These are phyloP conservation scores for Panagrolaimus sp. DNA, from an alignment of 1,140 invertebrate species.

Conservation along the genomic window DNA sequence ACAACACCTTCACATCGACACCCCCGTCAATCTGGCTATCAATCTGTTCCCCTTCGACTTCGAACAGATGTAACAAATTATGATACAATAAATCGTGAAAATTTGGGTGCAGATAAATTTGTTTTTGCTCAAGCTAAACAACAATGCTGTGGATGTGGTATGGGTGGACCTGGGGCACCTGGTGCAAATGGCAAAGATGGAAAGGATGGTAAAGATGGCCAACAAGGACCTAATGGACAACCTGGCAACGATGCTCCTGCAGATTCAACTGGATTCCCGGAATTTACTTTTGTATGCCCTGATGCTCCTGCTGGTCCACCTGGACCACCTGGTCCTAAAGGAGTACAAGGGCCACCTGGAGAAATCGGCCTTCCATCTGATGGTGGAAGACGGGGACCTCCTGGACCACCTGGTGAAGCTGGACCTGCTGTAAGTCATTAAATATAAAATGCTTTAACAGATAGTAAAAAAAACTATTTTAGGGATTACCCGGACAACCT, in stretches of 20 bases:
- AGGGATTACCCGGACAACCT: background rate
- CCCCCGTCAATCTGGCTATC: conserved; percentile 5
- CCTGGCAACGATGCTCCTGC: conserved; percentile 30
- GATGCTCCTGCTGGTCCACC: conserved; percentile 36
- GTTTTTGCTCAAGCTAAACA: conserved; percentile 18
- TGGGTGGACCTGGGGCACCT: background rate
- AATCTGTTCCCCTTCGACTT: background rate
- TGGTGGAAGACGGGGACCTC: background rate
- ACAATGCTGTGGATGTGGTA: background rate
- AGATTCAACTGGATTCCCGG: conserved; percentile 19
- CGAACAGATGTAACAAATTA: background rate
- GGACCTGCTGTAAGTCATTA: too few relatives aligned
- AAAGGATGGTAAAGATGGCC: background rate
- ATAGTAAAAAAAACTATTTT: too few relatives aligned
- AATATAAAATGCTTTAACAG: too few relatives aligned
- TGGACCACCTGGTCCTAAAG: conserved; percentile 24
- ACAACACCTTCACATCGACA: background rate
- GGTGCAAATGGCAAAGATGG: conserved; percentile 23
- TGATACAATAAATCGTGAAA: background rate
- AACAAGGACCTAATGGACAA: conserved; percentile 29
- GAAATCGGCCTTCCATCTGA: background rate
- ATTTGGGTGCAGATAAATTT: conserved; percentile 24
- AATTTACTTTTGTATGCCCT: conserved; percentile 50
- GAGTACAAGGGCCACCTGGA: conserved; percentile 9
- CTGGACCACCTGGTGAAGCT: background rate